phyloP scores from a whole-genome alignment of 2,888 invertebrate species.

The Antheraea yamamai region DNA sequence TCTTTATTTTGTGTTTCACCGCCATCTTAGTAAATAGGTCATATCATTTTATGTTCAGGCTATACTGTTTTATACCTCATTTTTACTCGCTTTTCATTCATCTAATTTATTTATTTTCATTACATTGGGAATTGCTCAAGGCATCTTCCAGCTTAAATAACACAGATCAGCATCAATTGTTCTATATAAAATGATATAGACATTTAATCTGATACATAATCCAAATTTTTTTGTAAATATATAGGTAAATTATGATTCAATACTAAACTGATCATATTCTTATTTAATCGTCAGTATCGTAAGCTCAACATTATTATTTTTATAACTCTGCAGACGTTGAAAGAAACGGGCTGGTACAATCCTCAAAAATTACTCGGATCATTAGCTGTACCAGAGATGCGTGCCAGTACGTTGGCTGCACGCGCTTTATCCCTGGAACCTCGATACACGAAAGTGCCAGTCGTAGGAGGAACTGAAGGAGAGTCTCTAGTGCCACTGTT shows the following conservation, averaged over 20 bases:
- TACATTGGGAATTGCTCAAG: no score
- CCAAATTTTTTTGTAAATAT: no score
- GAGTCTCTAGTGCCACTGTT: constrained; percentile 67
- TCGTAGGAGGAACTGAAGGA: constrained; percentile 73
- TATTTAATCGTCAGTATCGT: no score
- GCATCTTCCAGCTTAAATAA: no score
- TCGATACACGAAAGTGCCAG: constrained; percentile 66
- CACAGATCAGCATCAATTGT: no score
- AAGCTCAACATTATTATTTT: constrained; percentile 17
- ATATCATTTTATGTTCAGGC: neutral
- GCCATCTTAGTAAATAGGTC: neutral
- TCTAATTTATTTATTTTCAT: neutral
- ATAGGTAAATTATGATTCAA: no score
- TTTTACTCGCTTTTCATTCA: neutral
- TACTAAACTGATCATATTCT: no score
- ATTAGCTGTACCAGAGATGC: constrained; percentile 72
- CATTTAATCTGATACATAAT: no score
- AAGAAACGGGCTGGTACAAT: constrained; percentile 72
- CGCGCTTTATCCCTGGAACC: constrained; percentile 68
- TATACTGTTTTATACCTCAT: neutral
- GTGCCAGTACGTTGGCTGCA: constrained; percentile 72
- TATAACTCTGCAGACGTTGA: constrained; percentile 55
- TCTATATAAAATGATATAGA: no score
- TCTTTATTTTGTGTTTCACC: constrained; percentile 7
- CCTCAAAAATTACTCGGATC: constrained; percentile 68